phyloP scores from a whole-genome alignment of 2,113 vertebrate species.

The Riparia riparia region DNA sequence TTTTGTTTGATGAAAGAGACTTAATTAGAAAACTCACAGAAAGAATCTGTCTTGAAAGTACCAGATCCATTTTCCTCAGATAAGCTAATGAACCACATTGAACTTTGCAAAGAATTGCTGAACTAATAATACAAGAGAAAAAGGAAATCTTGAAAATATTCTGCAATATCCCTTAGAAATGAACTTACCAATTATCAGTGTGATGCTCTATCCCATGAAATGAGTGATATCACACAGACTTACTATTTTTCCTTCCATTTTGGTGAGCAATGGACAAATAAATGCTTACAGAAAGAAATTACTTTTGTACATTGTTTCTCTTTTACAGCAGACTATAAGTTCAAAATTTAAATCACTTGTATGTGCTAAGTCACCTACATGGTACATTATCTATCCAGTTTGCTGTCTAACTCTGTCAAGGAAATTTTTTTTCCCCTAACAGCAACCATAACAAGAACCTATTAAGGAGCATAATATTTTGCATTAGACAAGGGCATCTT shows the following conservation, averaged over 20 bases:
- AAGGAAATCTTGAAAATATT: slow-evolving; percentile 24
- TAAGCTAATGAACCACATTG: slow-evolving; percentile 75
- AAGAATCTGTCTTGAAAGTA: slow-evolving; percentile 65
- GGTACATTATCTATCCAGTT: slow-evolving; percentile 35
- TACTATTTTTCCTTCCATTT: background rate
- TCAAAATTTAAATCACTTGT: slow-evolving; percentile 33
- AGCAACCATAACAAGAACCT: slow-evolving; percentile 22
- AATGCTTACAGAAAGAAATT: background rate
- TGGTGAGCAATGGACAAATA: slow-evolving; percentile 3
- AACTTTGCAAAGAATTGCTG: slow-evolving; percentile 74
- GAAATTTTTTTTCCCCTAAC: background rate
- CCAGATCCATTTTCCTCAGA: slow-evolving; percentile 71
- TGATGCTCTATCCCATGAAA: background rate
- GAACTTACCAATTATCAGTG: slow-evolving; percentile 36
- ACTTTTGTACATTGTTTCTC: background rate
- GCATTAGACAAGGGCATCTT: slow-evolving; percentile 34
- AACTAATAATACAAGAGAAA: slow-evolving; percentile 31
- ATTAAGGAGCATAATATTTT: slow-evolving; percentile 28
- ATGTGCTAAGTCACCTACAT: slow-evolving; percentile 45
- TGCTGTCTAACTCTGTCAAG: slow-evolving; percentile 29
- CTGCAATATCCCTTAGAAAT: slow-evolving; percentile 30
- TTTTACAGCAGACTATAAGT: background rate
- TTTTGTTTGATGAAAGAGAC: slow-evolving; percentile 73
- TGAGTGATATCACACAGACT: background rate
- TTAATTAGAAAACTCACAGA: slow-evolving; percentile 80